These are phyloP conservation scores for Drosophila quadrilineata DNA, from an alignment of 1,140 invertebrate genomes.

Conservation along the genomic window DNA sequence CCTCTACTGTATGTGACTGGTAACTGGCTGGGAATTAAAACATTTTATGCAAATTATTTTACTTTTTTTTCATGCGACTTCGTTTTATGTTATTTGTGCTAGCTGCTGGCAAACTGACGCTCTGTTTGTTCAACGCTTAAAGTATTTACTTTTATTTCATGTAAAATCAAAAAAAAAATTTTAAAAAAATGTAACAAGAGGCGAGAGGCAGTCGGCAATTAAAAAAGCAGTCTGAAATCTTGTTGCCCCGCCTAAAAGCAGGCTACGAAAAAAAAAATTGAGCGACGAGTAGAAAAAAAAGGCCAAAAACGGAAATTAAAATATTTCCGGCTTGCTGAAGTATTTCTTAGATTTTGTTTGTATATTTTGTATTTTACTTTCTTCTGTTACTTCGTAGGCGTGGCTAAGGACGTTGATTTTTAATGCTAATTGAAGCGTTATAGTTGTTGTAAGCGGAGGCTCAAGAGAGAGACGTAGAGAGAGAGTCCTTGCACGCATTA, in stretches of 20 bases:
- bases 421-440: conserved; percentile 46
- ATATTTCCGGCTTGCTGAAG: conserved; percentile 69
- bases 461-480: too few species aligned
- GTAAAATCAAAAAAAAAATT: conserved; percentile 17
- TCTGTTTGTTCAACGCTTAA: conserved; percentile 62
- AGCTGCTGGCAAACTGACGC: conserved; percentile 15
- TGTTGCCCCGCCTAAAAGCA: conserved; percentile 55
- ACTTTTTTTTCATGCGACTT: conserved; percentile 22
- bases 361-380: neutral
- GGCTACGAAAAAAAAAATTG: conserved; percentile 40
- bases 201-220: conserved; percentile 51
- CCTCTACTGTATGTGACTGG: too few species aligned
- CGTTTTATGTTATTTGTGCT: conserved; percentile 50
- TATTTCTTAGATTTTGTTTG: conserved; percentile 17
- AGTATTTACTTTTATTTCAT: conserved; percentile 74
- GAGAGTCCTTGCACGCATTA: neutral
- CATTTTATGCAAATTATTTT: conserved; percentile 74
- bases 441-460: conserved; percentile 9
- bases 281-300: conserved; percentile 7
- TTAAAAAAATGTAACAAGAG: conserved; percentile 24
- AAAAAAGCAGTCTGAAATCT: conserved; percentile 43
- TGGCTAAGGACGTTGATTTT: conserved; percentile 30
- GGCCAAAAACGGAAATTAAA: conserved; percentile 66
- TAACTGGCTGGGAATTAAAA: conserved; percentile 51
- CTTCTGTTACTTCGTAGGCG: neutral